Percentiles rank a stretch among this genome's conserved stretches.
phyloP scores from a whole-genome alignment of 2,113 vertebrate species.

The Hepsetus odoe region DNA sequence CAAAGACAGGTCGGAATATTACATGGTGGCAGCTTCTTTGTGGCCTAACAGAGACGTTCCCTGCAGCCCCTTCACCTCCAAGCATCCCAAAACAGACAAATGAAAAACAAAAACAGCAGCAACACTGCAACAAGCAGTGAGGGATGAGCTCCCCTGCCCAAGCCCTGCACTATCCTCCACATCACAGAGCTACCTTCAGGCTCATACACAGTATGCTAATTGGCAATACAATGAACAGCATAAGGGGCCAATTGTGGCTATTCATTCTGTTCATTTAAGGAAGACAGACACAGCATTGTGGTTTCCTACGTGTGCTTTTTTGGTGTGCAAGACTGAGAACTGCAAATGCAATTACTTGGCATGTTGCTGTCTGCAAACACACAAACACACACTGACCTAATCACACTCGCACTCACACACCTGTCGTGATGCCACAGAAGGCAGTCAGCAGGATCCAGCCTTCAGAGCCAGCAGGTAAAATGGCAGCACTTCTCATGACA shows the following conservation, averaged over 20 bases:
- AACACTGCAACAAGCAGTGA: slow-evolving; percentile 1
- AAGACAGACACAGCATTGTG: slow-evolving; percentile 23
- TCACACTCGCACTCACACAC: not conserved
- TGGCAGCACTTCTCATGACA: slow-evolving; percentile 8
- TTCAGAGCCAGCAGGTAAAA: slow-evolving; percentile 10
- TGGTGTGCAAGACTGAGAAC: not conserved
- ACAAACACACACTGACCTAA: slow-evolving; percentile 9
- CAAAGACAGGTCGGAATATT: slow-evolving; percentile 32
- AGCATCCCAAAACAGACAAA: slow-evolving; percentile 27
- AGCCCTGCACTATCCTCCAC: not conserved
- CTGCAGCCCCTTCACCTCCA: slow-evolving; percentile 14
- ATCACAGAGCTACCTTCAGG: slow-evolving; percentile 32
- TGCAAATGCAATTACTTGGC: not conserved
- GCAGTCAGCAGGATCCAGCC: slow-evolving; percentile 13
- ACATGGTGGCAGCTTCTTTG: slow-evolving; percentile 2
- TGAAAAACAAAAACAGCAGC: slow-evolving; percentile 34
- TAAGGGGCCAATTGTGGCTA: slow-evolving; percentile 46
- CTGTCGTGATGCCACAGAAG: not conserved
- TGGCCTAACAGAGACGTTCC: slow-evolving; percentile 29
- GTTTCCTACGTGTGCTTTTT: not conserved
- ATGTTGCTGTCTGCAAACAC: not conserved
- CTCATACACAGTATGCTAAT: slow-evolving; percentile 49
- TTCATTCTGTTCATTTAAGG: slow-evolving; percentile 51
- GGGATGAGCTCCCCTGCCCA: not conserved
- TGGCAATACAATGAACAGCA: slow-evolving; percentile 52